Percentiles rank a stretch among this genome's conserved stretches.
Conservation (phyloP, 2,797 vertebrate species). For the Ceyx erithaca region DNA sequence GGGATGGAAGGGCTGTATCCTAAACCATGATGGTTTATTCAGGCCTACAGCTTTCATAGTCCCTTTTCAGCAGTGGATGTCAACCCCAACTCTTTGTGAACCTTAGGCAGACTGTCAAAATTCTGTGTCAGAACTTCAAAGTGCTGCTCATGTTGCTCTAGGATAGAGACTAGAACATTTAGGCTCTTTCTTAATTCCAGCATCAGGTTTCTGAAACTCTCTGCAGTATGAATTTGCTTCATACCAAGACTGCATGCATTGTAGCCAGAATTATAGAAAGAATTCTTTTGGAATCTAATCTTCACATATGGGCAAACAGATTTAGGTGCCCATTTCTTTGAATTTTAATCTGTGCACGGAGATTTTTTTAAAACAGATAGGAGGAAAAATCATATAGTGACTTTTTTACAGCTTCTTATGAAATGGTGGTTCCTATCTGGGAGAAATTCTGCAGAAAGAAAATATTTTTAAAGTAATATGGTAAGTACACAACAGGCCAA, state of each 20-base stretch:
- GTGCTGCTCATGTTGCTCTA: slow-evolving; percentile 64
- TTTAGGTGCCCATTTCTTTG: background rate
- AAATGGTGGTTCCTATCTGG: background rate
- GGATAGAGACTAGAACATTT: slow-evolving; percentile 48
- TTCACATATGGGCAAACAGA: background rate
- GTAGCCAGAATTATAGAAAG: background rate
- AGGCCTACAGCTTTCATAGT: slow-evolving; percentile 33
- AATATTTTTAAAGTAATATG: background rate
- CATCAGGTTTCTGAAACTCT: slow-evolving; percentile 55
- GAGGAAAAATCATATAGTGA: background rate
- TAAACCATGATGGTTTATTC: slow-evolving; percentile 64
- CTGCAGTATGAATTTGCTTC: background rate
- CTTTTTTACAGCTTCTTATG: background rate
- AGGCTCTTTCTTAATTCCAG: slow-evolving; percentile 57
- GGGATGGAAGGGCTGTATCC: slow-evolving; percentile 37
- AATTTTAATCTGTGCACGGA: background rate
- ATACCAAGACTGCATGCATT: background rate
- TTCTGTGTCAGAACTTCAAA: slow-evolving; percentile 67
- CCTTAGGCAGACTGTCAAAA: slow-evolving; percentile 67
- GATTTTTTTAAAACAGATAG: background rate
- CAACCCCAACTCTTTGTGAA: slow-evolving; percentile 37
- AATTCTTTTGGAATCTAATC: background rate
- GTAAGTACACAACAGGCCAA: slow-evolving; percentile 10
- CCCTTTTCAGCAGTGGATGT: background rate
- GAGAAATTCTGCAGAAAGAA: background rate